These are phyloP conservation scores for Sander lucioperca DNA, from an alignment of 2,113 vertebrate species.

Conservation along the genomic window DNA sequence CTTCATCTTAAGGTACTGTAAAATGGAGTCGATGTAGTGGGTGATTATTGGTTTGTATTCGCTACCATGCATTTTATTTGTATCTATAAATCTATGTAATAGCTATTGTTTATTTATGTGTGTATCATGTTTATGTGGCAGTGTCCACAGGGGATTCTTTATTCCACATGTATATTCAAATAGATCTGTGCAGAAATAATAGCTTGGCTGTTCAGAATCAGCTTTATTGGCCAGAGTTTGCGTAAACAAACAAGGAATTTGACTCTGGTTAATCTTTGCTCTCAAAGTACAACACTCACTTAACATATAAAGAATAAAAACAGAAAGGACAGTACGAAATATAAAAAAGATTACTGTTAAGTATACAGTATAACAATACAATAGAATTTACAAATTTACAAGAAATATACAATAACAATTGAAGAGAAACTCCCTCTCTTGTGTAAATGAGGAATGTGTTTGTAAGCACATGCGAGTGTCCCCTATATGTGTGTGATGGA, in stretches of 20 bases:
- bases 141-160: not conserved
- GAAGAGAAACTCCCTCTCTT: not conserved
- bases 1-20: constrained; percentile 41
- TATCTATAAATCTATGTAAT: not conserved
- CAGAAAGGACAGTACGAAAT: no score
- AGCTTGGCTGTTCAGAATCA: not conserved
- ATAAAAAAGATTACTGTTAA: no score
- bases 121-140: not conserved
- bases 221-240: no score
- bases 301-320: no score
- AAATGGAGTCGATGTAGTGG: not conserved
- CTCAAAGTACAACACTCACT: no score
- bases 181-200: constrained; percentile 10
- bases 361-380: no score
- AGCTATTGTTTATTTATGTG: not conserved
- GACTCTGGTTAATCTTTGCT: no score
- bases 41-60: not conserved
- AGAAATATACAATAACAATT: no score
- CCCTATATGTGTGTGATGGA: not conserved
- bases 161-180: not conserved
- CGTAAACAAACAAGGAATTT: no score
- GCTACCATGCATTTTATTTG: not conserved
- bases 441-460: constrained; percentile 3
- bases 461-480: not conserved
- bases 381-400: no score